phyloP scores from a whole-genome alignment of 2,797 vertebrate genomes.

The Sebastes minor region DNA sequence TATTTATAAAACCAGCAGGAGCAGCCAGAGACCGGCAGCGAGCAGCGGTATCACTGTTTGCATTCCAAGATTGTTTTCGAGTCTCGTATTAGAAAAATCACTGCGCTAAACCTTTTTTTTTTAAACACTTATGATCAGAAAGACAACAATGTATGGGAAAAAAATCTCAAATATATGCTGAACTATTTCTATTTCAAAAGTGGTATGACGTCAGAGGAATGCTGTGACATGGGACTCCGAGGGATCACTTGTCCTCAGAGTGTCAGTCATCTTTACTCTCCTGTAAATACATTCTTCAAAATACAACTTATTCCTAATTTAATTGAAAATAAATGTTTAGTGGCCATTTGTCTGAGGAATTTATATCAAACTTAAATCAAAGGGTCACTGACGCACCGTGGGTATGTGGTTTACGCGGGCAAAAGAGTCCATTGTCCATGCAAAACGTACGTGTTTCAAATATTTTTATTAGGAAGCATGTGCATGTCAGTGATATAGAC shows the following conservation, averaged over 20 bases:
- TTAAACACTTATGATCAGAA: neutral
- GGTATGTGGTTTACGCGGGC: too few relatives aligned
- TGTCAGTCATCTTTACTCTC: neutral
- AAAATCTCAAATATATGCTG: neutral
- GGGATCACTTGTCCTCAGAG: neutral
- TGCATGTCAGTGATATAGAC: too few relatives aligned
- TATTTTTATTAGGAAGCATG: too few relatives aligned
- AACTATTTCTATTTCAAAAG: neutral
- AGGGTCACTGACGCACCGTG: too few relatives aligned
- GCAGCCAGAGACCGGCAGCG: conserved; percentile 28
- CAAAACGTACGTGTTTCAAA: too few relatives aligned
- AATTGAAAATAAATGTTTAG: neutral
- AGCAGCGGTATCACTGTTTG: conserved; percentile 14
- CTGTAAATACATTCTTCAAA: neutral
- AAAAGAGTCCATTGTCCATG: too few relatives aligned
- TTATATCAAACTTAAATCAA: too few relatives aligned
- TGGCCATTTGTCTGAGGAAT: too few relatives aligned
- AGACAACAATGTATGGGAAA: neutral
- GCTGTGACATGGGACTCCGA: neutral
- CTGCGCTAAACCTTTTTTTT: neutral
- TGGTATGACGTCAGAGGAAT: conserved; percentile 3
- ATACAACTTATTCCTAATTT: neutral
- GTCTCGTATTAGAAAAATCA: conserved; percentile 1
- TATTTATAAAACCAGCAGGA: conserved; percentile 64
- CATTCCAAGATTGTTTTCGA: conserved; percentile 20